phyloP scores from a whole-genome alignment of 2,113 vertebrate species.

The Astatotilapia flaviijosephi region DNA sequence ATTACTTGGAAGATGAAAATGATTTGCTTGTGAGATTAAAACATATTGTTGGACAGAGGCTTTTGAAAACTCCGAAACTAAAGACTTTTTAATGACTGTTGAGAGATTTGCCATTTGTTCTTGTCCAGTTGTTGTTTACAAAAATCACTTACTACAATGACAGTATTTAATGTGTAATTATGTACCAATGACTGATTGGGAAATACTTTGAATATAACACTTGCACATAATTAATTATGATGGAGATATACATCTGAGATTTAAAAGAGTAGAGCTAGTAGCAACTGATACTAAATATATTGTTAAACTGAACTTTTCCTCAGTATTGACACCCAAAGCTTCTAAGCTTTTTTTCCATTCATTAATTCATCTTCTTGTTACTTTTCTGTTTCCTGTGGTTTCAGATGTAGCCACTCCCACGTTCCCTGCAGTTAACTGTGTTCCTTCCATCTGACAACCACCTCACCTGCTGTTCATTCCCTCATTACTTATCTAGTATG shows the following conservation, averaged over 20 bases:
- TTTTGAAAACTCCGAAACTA: neutral
- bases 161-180: neutral
- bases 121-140: neutral
- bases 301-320: neutral
- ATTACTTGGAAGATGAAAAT: neutral
- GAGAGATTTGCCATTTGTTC: neutral
- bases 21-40: neutral
- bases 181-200: neutral
- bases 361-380: neutral
- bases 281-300: neutral
- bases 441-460: neutral
- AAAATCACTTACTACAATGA: neutral
- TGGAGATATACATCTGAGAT: neutral
- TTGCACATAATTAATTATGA: neutral
- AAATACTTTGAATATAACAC: neutral
- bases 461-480: neutral
- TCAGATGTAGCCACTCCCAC: neutral
- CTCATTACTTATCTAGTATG: neutral
- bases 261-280: neutral
- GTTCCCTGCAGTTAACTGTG: fast-evolving
- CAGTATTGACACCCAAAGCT: neutral
- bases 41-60: neutral
- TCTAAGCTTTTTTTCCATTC: neutral
- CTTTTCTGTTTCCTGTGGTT: neutral
- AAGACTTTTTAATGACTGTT: neutral